These are phyloP conservation scores for Muscicapa striata DNA, from an alignment of 2,797 vertebrate species.

Conservation along the genomic window DNA sequence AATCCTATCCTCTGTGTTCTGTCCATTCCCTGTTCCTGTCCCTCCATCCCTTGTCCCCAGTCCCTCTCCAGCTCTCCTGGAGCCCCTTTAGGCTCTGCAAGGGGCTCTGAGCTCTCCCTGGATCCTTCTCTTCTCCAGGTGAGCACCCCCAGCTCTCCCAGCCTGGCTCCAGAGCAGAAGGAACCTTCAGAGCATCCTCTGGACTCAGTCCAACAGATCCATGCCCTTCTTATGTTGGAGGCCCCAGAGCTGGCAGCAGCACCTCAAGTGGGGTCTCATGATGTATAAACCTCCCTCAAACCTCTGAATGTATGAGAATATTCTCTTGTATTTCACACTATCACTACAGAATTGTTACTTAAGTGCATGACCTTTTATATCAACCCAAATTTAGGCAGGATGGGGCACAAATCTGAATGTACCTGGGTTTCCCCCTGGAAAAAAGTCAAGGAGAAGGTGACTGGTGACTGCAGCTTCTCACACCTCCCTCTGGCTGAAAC, in stretches of 20 bases:
- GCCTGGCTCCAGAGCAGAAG: neutral
- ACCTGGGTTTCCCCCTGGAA: neutral
- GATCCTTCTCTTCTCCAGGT: neutral
- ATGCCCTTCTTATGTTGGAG: neutral
- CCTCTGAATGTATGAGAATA: neutral
- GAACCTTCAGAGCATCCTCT: neutral
- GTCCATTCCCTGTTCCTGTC: no score
- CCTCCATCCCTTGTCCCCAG: no score
- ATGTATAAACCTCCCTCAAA: neutral
- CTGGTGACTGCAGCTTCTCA: neutral
- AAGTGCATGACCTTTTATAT: neutral
- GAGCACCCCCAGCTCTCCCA: neutral
- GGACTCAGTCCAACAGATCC: neutral
- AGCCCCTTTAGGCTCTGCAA: fast-evolving
- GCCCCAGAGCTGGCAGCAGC: neutral
- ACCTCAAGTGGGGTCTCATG: neutral
- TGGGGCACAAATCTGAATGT: neutral
- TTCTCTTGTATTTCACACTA: neutral
- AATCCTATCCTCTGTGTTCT: no score
- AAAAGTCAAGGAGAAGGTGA: neutral
- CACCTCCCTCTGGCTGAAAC: neutral
- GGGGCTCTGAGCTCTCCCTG: neutral
- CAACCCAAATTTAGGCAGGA: neutral
- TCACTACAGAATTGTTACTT: neutral
- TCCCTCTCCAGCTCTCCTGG: no score